Base-by-base conservation (phyloP, 2,888 invertebrate species). In the Synergus itoensis region DNA sequence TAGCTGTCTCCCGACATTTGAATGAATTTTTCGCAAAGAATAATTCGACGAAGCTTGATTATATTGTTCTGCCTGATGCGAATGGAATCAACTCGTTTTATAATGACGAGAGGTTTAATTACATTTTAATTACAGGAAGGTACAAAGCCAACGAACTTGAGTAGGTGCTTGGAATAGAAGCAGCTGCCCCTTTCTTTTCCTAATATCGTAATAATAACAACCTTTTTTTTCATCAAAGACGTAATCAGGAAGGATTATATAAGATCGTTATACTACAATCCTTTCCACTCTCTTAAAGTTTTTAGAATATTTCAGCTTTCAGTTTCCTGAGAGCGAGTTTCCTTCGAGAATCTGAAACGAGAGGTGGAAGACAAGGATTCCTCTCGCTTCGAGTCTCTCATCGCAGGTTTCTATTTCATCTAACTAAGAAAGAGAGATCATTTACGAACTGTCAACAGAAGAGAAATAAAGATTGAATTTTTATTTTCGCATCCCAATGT, bases 171-270 rank as follows among this genome's bases (percentile, higher is more conserved):
- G n/a, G 53, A n/a, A n/a, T 0, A n/a, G 53, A 18, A 4, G 60
- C 11, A 60, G 9, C 21, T 60, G 21, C 4, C 60, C 4, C 60
- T n/a, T 21, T 60, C 60, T 21, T n/a, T 11, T 60, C 60, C 21
- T 60, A 60, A 60, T 60, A 9, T 60, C 60, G 21, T n/a, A 60
- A 60, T 60, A 60, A 60, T 60, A 60, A 18, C 60, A 7, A n/a
- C 8, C n/a, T n/a, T 4, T 21, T 21, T 21, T 60, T 60, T 60
- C 60, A 12, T 11, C 21, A 60, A 60, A 21, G 12, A 21, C 18
- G 60, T 60, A 21, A 60, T 60, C 60, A 60, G 60, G 12, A 60
- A 9, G 60, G 21, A 60, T 60, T 60, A 60, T 60, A 60, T 60
- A 60, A 60, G 60, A 60, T 60, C 60, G 21, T 60, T 60, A 60